Evolutionary conservation across 2,797 vertebrate genomes (phyloP), one percentile per base, ranked within the genome.

Genomic region (Malacoraja senta): DNA sequence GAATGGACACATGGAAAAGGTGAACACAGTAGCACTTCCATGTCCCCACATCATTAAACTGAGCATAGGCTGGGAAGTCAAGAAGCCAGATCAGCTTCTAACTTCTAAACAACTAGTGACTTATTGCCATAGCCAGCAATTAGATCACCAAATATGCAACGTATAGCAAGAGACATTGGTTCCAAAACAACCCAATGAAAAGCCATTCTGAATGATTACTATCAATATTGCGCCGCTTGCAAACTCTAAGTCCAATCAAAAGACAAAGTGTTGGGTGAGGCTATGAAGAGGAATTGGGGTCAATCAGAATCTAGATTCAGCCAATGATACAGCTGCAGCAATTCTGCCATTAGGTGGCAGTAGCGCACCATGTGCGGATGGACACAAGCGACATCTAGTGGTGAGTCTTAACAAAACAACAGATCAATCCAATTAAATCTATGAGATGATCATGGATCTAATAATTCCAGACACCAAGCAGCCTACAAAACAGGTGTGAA

Each of bases 271-370:
- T n/a, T 61, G 29, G 29, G 19, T 15, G 84, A 88, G n/a, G 17
- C 7, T 35, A 35, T 35, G 61, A 88, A 88, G n/a, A 26, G 19
- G 63, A 68, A 68, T 88, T 35, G 63, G 17, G 17, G 7, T 35
- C n/a, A 1, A 58, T 58, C 21, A 1, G 53, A 58, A 7, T 71
- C 58, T 53, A 15, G 21, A 1, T 92, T 29, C 58, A 61, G 26
- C 53, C 13, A 63, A 86, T 86, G 1, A 17, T 13, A 17, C 8
- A 7, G 13, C 35, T 74, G 29, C 0, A n/a, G 71, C 38, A 92
- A 26, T 76, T 76, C 58, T 92, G 38, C 71, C 90, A 92, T 92
- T 53, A 92, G 90, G 35, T 92, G 90, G 90, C 90, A 92, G 24
- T 44, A 92, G 71, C 53, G 71, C 44, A 58, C 72, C 32, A 29